A percentile compares a stretch with the other conserved stretches of the same genome.
Conservation (phyloP, 2,113 vertebrate species). For the Eleginops maclovinus region DNA sequence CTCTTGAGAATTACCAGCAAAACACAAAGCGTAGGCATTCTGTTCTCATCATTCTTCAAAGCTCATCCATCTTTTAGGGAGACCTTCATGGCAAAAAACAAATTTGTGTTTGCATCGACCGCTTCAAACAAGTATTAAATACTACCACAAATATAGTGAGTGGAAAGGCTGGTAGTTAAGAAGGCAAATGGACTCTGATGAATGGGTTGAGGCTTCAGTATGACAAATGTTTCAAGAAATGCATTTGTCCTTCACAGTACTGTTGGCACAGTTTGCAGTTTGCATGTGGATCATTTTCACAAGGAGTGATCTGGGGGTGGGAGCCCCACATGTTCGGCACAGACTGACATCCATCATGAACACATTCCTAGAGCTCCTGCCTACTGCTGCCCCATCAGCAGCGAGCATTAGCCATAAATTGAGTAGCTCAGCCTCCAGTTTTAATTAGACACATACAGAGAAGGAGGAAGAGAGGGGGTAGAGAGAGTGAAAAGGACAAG, state of each 20-base stretch:
- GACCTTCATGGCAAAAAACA: slow-evolving; percentile 45
- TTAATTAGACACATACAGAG: slow-evolving; percentile 70
- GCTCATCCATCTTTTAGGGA: slow-evolving; percentile 46
- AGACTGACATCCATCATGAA: slow-evolving; percentile 66
- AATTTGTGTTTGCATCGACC: slow-evolving; percentile 37
- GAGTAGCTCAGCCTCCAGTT: slow-evolving; percentile 60
- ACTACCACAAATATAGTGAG: slow-evolving; percentile 29
- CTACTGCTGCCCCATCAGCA: slow-evolving; percentile 55
- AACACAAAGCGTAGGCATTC: slow-evolving; percentile 35
- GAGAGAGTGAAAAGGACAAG: slow-evolving; percentile 28
- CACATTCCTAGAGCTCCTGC: slow-evolving; percentile 51
- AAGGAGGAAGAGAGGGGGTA: slow-evolving; percentile 21
- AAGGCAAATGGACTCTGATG: slow-evolving; percentile 62
- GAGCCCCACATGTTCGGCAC: slow-evolving; percentile 64
- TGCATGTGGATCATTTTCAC: slow-evolving; percentile 61
- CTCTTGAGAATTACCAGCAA: slow-evolving; percentile 39
- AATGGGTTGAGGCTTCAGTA: slow-evolving; percentile 51
- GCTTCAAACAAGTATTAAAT: slow-evolving; percentile 55
- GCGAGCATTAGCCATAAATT: slow-evolving; percentile 64
- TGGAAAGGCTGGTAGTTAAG: slow-evolving; percentile 28
- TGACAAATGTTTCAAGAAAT: slow-evolving; percentile 63
- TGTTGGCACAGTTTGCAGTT: slow-evolving; percentile 38
- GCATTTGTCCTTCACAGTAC: slow-evolving; percentile 62
- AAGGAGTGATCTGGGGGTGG: slow-evolving; percentile 49
- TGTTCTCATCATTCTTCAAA: slow-evolving; percentile 20